Percentiles rank a stretch among this genome's conserved stretches.
These are phyloP conservation scores for Phaenicophaeus curvirostris DNA, from an alignment of 2,797 vertebrate species.

Conservation along the genomic window DNA sequence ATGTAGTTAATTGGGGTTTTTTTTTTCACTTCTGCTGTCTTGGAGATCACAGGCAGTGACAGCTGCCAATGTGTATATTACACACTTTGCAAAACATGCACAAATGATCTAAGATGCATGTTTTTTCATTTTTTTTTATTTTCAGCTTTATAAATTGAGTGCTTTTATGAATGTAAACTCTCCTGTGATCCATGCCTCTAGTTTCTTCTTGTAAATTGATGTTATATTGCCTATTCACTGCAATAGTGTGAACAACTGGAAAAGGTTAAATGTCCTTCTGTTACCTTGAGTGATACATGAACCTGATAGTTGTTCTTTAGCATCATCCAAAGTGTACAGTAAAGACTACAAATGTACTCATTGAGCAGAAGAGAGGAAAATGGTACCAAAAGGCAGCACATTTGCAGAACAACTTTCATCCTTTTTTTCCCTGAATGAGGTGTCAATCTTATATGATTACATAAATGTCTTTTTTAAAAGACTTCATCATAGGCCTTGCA, in stretches of 20 bases:
- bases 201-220: background rate
- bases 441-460: background rate
- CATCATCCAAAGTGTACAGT: too few species aligned
- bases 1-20: background rate
- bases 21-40: background rate
- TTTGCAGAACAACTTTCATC: background rate
- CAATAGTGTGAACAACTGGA: background rate
- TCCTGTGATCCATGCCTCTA: background rate
- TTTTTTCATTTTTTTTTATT: background rate
- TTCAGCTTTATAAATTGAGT: background rate
- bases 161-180: background rate
- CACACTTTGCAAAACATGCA: background rate
- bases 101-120: background rate
- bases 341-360: background rate
- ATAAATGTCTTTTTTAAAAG: background rate
- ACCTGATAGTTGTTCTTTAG: background rate
- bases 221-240: background rate
- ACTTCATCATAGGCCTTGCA: background rate
- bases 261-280: background rate
- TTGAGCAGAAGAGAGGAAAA: background rate
- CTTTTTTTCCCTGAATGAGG: background rate
- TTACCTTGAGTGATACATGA: background rate
- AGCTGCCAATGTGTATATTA: background rate
- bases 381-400: background rate
- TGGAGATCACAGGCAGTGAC: background rate